Base-by-base conservation (phyloP, 2,797 vertebrate genomes). In the Potorous gilbertii region DNA sequence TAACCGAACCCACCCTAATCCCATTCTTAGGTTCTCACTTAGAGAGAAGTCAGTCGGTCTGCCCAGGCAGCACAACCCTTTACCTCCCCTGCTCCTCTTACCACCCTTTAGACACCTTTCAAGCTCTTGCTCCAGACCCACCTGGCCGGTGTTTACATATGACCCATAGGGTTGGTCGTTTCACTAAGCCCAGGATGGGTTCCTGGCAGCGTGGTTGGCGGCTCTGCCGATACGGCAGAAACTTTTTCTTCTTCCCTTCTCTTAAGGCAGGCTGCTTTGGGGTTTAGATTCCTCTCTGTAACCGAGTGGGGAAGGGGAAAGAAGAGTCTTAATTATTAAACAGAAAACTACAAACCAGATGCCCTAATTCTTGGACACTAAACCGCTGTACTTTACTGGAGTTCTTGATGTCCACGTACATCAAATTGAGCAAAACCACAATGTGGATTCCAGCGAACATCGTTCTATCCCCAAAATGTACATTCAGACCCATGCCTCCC, bases 201-300 rank as follows among this genome's bases (percentile, higher is more conserved):
- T 97, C 99, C 99, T 96, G 99, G 99, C 98, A 99, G 99, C 92
- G 98, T 98, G 98, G 99, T 98, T 97, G 99, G 99, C n/a, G 98
- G 98, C 95, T 99, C 99, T 98, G 99, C 99, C 97, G 99, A 99
- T 98, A 99, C 99, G 94, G 99, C 99, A 97, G 99, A 99, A 98
- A 99, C 99, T 98, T 99, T 99, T 98, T 99, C 99, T 98, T 99
- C 99, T 99, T 99, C 99, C 98, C 99, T 99, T 98, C 99, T 99
- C 98, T 99, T 99, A 99, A 99, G 99, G 99, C 99, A 99, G 99
- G 99, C 99, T 98, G 99, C 99, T 99, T 99, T 99, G 98, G 99
- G 99, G 98, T 99, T 99, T 96, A 99, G 98, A 98, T 99, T 99
- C 97, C 99, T 98, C 98, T 99, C 99, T 99, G 98, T 13, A 97